Conservation (phyloP, 2,797 vertebrate genomes). For the Sebastes dallii region DNA sequence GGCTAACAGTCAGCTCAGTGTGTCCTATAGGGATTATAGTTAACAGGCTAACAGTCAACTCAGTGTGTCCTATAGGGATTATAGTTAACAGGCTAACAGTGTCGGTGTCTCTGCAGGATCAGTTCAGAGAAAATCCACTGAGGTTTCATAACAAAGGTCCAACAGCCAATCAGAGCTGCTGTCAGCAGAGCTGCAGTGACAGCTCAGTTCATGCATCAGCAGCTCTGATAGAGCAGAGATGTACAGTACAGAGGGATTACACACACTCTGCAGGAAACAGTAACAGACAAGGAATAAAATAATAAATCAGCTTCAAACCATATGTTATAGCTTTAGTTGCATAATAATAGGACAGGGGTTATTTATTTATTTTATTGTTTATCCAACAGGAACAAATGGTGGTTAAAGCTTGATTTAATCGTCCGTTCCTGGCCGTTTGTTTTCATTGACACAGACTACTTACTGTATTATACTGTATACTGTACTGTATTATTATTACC, state of each 20-base stretch:
- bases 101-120: conserved; percentile 27
- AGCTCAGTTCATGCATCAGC: conserved; percentile 14
- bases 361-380: background rate
- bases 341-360: background rate
- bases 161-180: conserved; percentile 57
- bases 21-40: conserved; percentile 30
- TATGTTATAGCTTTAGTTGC: background rate
- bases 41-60: conserved; percentile 41
- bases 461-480: too few relatives aligned
- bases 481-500: too few relatives aligned
- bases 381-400: background rate
- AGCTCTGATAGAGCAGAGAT: conserved; percentile 7
- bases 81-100: background rate
- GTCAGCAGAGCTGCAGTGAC: conserved; percentile 18
- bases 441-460: too few relatives aligned
- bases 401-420: background rate
- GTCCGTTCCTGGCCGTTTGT: too few relatives aligned
- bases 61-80: conserved; percentile 37
- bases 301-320: background rate
- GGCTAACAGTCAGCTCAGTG: conserved; percentile 8
- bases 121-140: conserved; percentile 29
- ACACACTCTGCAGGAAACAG: background rate
- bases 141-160: conserved; percentile 50
- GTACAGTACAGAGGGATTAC: background rate
- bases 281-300: background rate